Evolutionary conservation across 2,888 invertebrate species (phyloP).

Genomic region (Phorcus lineatus): DNA sequence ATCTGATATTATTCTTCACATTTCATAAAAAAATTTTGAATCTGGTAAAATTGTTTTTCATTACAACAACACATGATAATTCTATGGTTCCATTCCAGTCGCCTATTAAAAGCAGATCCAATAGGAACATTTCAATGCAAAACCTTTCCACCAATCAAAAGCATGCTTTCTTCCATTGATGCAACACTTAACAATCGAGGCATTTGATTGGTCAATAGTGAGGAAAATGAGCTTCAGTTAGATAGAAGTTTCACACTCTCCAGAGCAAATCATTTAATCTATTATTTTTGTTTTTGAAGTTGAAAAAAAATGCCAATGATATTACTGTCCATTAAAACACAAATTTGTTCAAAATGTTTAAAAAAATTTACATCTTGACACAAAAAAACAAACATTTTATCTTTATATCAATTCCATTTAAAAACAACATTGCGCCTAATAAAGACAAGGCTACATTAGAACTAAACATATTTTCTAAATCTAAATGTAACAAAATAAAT

Average conservation of each 20-base stretch:
- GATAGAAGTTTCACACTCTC: background rate
- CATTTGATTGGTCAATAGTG: background rate
- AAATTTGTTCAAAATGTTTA: too few species aligned
- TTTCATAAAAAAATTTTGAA: background rate
- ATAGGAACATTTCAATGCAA: background rate
- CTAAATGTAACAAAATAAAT: background rate
- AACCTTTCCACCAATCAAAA: background rate
- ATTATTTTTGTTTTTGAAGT: too few species aligned
- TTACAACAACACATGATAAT: too few species aligned
- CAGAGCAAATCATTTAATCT: background rate
- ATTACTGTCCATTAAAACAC: too few species aligned
- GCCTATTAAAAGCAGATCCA: background rate
- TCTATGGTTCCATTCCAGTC: background rate
- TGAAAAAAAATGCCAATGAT: too few species aligned
- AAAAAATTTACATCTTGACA: too few species aligned
- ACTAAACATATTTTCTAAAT: background rate
- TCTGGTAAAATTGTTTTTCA: background rate
- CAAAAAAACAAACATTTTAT: too few species aligned
- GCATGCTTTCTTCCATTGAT: background rate
- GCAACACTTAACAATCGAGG: background rate
- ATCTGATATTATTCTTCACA: too few species aligned
- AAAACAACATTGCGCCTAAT: slow-evolving; percentile 1
- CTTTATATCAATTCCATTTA: background rate
- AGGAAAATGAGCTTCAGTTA: background rate
- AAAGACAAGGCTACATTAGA: background rate